Base-by-base conservation (phyloP, 2,113 vertebrate species). In the Alectura lathami region DNA sequence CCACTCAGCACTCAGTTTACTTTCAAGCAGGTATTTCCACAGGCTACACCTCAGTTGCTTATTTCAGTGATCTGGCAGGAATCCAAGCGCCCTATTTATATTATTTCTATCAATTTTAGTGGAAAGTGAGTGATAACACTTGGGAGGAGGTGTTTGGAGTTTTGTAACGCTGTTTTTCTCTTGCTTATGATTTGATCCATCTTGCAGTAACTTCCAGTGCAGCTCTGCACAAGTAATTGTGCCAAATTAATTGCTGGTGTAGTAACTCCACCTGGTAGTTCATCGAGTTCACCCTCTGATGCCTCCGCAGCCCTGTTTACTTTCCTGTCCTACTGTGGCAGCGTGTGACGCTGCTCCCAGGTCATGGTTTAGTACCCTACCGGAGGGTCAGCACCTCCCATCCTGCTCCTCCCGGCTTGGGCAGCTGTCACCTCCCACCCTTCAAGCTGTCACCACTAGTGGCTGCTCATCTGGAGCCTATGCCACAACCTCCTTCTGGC, bases 91-190 rank as follows among this genome's bases (percentile, higher is more conserved):
- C 15, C 32, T 23, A 17, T 74, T 88, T 53, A 24, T 72, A 60
- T 66, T 47, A 59, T 79, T 93, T 73, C 42, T 60, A 27, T 63
- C 78, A 7, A 60, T 86, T 85, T 92, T 74, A 45, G 29, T 26
- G 32, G 51, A 85, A 91, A 92, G 79, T 15, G 54, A 85, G 13
- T 0, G 10, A 11, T 43, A 74, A 69, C 68, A 47, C 67, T 73
- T 80, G 51, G 42, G 87, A 89, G 29, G 63, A 47, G 54, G 23
- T 6, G 18, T 57, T 4, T 45, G 51, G 82, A 74, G 42, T 93
- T 95, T 83, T 67, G 47, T 87, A 89, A 4, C 38, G 63, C n/a
- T 93, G 47, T 69, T 92, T 94, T 69, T 60, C 63, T 74, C 4
- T 88, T 53, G 38, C 29, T 83, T 60, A 82, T 86, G 29, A 9